Conservation (phyloP, 2,888 invertebrate species). For the Pachydiplax longipennis region DNA sequence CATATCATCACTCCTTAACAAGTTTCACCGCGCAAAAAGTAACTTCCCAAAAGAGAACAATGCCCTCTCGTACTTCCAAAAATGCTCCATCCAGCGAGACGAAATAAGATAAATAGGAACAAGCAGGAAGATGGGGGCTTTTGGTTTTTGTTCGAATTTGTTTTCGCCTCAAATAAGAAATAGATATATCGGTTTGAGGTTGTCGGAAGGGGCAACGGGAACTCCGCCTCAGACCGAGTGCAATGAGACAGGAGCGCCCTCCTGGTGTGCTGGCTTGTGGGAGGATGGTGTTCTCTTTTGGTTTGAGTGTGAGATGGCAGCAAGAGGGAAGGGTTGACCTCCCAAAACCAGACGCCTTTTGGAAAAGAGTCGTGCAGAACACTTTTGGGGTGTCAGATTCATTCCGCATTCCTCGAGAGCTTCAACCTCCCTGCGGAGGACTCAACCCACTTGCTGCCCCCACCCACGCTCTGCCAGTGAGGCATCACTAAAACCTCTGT, state of each 20-base stretch:
- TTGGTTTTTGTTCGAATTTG: not conserved
- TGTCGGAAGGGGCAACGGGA: not conserved
- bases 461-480: not conserved
- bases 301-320: not conserved
- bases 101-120: not conserved
- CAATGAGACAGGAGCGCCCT: not conserved
- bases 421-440: not conserved
- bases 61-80: not conserved
- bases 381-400: slow-evolving; percentile 40
- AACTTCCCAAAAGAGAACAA: not conserved
- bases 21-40: not conserved
- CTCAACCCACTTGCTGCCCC: not conserved
- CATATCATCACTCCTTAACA: not conserved
- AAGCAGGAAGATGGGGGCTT: not conserved
- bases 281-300: not conserved
- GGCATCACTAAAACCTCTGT: not conserved
- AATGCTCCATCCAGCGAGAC: not conserved
- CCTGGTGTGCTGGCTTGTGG: not conserved
- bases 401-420: slow-evolving; percentile 39
- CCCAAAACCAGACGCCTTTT: slow-evolving; percentile 38
- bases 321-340: not conserved
- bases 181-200: not conserved
- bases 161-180: not conserved
- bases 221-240: not conserved
- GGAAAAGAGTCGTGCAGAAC: slow-evolving; percentile 40